These are phyloP conservation scores for Gambusia affinis DNA, from an alignment of 2,113 vertebrate genomes.

Conservation along the genomic window DNA sequence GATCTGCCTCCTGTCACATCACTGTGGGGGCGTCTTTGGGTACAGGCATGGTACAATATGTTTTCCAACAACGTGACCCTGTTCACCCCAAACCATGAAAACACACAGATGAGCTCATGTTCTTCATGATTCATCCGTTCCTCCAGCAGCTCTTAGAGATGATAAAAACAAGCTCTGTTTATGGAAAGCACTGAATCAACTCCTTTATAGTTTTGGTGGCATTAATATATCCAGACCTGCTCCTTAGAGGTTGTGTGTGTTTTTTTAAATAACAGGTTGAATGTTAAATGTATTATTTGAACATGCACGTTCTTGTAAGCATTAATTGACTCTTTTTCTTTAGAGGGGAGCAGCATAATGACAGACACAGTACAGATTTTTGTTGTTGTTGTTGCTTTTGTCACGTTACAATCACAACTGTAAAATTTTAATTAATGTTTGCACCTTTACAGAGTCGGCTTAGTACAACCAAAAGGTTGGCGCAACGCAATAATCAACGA, in stretches of 20 bases:
- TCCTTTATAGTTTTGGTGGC: slow-evolving; percentile 45
- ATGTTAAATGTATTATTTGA: not conserved
- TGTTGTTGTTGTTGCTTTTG: not conserved
- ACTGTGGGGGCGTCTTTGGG: slow-evolving; percentile 18
- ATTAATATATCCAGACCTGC: slow-evolving; percentile 27
- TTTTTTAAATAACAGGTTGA: slow-evolving; percentile 36
- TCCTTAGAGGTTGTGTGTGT: slow-evolving; percentile 8
- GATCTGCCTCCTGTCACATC: slow-evolving; percentile 22
- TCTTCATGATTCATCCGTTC: slow-evolving; percentile 72
- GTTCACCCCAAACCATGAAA: slow-evolving; percentile 28
- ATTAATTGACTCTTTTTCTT: slow-evolving; percentile 42
- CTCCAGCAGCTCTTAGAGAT: slow-evolving; percentile 37
- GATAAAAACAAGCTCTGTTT: slow-evolving; percentile 63
- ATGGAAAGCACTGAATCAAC: slow-evolving; percentile 47
- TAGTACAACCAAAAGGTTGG: too few species aligned
- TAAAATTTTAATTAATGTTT: too few species aligned
- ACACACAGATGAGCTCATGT: slow-evolving; percentile 47
- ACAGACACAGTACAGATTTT: not conserved
- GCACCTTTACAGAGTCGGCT: too few species aligned
- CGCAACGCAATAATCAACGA: too few species aligned
- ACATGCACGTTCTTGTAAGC: slow-evolving; percentile 47
- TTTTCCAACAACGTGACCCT: slow-evolving; percentile 19
- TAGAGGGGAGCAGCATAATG: not conserved
- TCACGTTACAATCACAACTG: not conserved
- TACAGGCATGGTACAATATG: slow-evolving; percentile 41